Evolutionary conservation across 2,113 vertebrate genomes (phyloP), one percentile per base, ranked within the genome.

Genomic region (Forbesichthys papilliferus): DNA sequence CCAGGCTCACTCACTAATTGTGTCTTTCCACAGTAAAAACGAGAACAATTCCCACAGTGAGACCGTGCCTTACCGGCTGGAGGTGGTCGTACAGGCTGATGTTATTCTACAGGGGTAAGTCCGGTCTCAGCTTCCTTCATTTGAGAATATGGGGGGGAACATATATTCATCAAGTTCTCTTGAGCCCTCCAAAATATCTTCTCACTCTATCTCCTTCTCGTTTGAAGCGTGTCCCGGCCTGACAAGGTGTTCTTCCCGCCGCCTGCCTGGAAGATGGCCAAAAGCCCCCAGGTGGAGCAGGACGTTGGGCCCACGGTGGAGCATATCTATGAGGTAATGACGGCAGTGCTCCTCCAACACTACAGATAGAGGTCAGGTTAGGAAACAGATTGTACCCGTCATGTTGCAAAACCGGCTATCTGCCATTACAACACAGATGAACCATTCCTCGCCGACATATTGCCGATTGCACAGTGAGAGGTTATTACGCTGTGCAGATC

Each of bases 41-140:
- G 93, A 94, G 84, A 97, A 97, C 74, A 96, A 97, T 73, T 98
- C 96, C 0, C 92, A 94, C 46, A 98, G 96, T 10, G 94, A 95
- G n/a, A 65, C 94, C 64, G 93, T 93, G 2, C 79, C 91, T 8
- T 93, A 94, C 75, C 88, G 71, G 52, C 85, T 96, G 63, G 93
- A 93, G 1, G 95, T 95, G 61, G 93, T 94, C 53, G 95, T 94
- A 47, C 84, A 87, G 66, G 91, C 95, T 58, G 89, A 92, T 20
- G 92, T 96, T 61, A 93, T 95, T 14, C 82, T 95, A 1, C 94
- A 93, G 1, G 94, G 95, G 96, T 98, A 83, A 94, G 94, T 90
- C 47, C 11, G 76, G 61, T 46, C 27, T 80, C 65, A 52, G 6
- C 60, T 75, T 69, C 49, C n/a, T 78, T 78, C 46, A 54, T 79